Evolutionary conservation across 2,888 invertebrate species (phyloP).

Genomic region (Melinaea marsaeus): DNA sequence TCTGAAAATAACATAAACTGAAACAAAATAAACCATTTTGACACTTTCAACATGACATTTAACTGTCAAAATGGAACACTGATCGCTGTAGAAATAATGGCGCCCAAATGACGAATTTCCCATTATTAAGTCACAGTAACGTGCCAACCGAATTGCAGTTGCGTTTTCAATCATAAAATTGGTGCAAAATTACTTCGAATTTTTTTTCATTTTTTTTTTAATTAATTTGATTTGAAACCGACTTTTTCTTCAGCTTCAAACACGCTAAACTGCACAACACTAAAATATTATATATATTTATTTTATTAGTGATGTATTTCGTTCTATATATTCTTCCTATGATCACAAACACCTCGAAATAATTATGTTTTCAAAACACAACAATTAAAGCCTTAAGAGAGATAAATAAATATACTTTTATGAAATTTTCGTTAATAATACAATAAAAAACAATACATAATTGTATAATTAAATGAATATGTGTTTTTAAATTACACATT

Average conservation of each 20-base stretch:
- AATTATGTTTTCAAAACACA: too few species aligned
- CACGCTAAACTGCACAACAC: constrained; percentile 20
- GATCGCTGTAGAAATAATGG: constrained; percentile 47
- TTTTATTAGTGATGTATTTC: neutral
- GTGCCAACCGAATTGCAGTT: constrained; percentile 32
- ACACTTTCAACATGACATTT: constrained; percentile 44
- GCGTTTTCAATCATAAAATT: constrained; percentile 32
- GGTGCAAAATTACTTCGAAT: constrained; percentile 28
- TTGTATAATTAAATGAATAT: constrained; percentile 25
- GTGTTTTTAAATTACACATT: constrained; percentile 26
- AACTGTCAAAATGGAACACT: constrained; percentile 47
- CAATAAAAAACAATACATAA: constrained; percentile 18
- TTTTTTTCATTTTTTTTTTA: constrained; percentile 21
- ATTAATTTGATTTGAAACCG: constrained; percentile 24
- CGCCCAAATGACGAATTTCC: constrained; percentile 45
- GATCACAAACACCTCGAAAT: too few species aligned
- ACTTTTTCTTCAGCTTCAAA: constrained; percentile 15
- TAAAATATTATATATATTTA: neutral
- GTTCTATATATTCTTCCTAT: too few species aligned
- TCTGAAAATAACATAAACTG: constrained; percentile 4
- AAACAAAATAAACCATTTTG: constrained; percentile 32
- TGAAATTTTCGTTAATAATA: constrained; percentile 3
- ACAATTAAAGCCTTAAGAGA: too few species aligned
- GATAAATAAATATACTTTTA: neutral
- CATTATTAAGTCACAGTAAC: constrained; percentile 37